Percentiles rank a stretch among this genome's conserved stretches.
Evolutionary conservation across 2,797 vertebrate genomes (phyloP).

Genomic region (Huso huso): DNA sequence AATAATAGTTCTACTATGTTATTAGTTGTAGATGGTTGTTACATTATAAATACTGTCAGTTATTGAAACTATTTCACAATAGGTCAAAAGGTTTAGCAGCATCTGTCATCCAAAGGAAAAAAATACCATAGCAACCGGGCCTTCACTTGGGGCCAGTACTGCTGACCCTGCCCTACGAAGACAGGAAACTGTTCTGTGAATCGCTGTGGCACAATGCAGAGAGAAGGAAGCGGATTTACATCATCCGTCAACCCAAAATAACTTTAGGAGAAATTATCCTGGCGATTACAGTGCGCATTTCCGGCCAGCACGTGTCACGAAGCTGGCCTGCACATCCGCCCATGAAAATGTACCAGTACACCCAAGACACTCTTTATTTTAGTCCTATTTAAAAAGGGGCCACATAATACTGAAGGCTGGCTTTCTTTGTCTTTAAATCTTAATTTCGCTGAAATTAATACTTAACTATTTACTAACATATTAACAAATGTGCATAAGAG

Average conservation of each 20-base stretch:
- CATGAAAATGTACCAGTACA: too few species aligned
- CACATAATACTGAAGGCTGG: too few species aligned
- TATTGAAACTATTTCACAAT: slow-evolving; percentile 41
- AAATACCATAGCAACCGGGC: neutral
- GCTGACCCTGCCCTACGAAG: slow-evolving; percentile 34
- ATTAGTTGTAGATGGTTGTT: too few species aligned
- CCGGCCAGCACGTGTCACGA: neutral
- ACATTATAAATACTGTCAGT: slow-evolving; percentile 36
- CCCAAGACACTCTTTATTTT: too few species aligned
- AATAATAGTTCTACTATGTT: too few species aligned
- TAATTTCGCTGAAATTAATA: too few species aligned
- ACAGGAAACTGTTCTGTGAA: slow-evolving; percentile 53
- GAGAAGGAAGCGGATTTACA: slow-evolving; percentile 53
- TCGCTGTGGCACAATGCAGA: slow-evolving; percentile 39
- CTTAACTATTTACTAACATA: too few species aligned
- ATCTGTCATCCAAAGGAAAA: slow-evolving; percentile 32
- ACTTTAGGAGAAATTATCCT: slow-evolving; percentile 13
- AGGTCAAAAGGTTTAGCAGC: slow-evolving; percentile 61
- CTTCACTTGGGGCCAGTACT: slow-evolving; percentile 8
- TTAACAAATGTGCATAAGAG: too few species aligned
- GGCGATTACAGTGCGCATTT: slow-evolving; percentile 22
- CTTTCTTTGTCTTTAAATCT: too few species aligned
- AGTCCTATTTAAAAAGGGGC: too few species aligned
- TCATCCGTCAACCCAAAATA: slow-evolving; percentile 47
- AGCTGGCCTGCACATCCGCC: neutral